These are phyloP conservation scores for Cryptomyrus ogoouensis DNA, from an alignment of 2,113 vertebrate species.

Conservation along the genomic window DNA sequence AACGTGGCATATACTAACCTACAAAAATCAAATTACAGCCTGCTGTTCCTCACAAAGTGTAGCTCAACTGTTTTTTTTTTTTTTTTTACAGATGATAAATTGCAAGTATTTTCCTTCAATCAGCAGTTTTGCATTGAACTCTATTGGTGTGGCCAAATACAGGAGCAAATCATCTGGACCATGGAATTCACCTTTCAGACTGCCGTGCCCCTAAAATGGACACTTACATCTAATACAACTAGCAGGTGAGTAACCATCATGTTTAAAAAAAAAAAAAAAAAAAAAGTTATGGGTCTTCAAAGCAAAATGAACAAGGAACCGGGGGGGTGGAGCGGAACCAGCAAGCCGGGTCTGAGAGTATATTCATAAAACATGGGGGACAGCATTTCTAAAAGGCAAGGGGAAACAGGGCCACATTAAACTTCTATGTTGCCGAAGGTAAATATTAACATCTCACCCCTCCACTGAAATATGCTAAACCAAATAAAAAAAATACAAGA, in stretches of 20 bases:
- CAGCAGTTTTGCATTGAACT: background rate
- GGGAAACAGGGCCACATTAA: background rate
- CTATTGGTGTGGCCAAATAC: background rate
- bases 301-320: background rate
- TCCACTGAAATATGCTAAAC: background rate
- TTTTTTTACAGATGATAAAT: background rate
- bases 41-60: background rate
- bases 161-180: background rate
- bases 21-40: background rate
- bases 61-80: background rate
- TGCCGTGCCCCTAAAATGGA: background rate
- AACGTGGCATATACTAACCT: background rate
- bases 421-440: background rate
- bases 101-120: background rate
- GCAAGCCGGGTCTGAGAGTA: background rate
- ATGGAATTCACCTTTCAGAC: background rate
- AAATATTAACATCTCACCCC: background rate
- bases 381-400: background rate
- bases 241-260: background rate
- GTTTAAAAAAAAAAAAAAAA: background rate
- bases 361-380: background rate
- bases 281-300: background rate
- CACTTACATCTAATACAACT: background rate
- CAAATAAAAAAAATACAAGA: background rate
- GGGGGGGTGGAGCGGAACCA: background rate